These are phyloP conservation scores for Himalopsyche japonica DNA, from an alignment of 2,888 invertebrate genomes.

Conservation along the genomic window DNA sequence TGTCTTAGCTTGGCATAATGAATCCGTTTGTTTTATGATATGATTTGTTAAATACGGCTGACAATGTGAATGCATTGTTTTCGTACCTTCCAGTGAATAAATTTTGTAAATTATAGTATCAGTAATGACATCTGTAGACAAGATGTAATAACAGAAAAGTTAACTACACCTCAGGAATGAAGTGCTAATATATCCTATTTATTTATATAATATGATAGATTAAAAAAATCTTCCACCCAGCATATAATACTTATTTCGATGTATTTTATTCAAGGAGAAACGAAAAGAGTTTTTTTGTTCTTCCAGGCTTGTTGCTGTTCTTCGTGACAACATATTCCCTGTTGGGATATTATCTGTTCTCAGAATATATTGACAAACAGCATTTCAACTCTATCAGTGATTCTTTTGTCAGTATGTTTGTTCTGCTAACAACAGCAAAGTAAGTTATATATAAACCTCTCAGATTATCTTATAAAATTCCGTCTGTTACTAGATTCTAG, in stretches of 20 bases:
- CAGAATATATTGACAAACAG: conserved; percentile 70
- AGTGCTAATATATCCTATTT: not conserved
- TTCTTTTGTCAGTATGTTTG: conserved; percentile 87
- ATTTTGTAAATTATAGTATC: too few relatives aligned
- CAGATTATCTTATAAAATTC: too few relatives aligned
- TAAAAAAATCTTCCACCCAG: too few relatives aligned
- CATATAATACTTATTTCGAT: too few relatives aligned
- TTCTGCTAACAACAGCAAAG: conserved; percentile 90
- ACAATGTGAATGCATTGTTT: not conserved
- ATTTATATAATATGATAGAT: too few relatives aligned
- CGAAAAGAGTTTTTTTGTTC: conserved; percentile 30
- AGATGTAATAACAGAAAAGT: too few relatives aligned
- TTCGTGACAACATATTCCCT: conserved; percentile 83
- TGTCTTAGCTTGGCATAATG: too few relatives aligned
- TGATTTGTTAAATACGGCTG: not conserved
- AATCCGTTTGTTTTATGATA: not conserved
- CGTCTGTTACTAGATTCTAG: too few relatives aligned
- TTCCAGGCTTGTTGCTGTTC: conserved; percentile 70
- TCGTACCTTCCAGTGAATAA: too few relatives aligned
- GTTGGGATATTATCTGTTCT: conserved; percentile 81
- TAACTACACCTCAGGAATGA: not conserved
- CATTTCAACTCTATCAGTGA: conserved; percentile 79
- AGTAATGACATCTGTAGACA: too few relatives aligned
- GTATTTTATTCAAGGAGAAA: too few relatives aligned
- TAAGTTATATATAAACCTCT: conserved; percentile 55